A percentile compares a stretch with the other conserved stretches of the same genome.
Evolutionary conservation across 2,888 invertebrate species (phyloP).

Genomic region (Hypercompe scribonia): DNA sequence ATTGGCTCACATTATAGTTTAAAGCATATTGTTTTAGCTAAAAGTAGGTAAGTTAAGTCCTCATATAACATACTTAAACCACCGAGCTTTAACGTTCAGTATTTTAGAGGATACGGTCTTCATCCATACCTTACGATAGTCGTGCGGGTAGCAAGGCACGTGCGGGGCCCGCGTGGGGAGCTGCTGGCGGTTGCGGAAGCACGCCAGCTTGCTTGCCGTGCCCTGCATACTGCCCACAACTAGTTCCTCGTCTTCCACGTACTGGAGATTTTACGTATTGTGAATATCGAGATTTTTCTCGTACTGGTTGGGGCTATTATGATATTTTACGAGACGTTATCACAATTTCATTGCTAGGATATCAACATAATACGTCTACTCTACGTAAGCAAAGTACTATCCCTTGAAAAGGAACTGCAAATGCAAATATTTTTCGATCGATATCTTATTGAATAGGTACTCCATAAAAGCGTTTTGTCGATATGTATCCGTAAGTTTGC

Average conservation of each 20-base stretch:
- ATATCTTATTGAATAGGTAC: too few relatives aligned
- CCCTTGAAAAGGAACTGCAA: too few relatives aligned
- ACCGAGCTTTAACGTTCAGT: background rate
- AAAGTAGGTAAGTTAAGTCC: too few relatives aligned
- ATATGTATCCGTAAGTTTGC: background rate
- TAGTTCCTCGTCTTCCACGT: conserved; percentile 53
- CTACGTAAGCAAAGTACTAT: too few relatives aligned
- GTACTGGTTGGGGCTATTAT: too few relatives aligned
- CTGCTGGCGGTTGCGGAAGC: conserved; percentile 73
- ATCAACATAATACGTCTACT: too few relatives aligned
- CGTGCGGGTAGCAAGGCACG: conserved; percentile 71
- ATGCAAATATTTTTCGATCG: too few relatives aligned
- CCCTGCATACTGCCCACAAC: conserved; percentile 41
- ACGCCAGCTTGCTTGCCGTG: conserved; percentile 71
- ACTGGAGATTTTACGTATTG: conserved; percentile 33
- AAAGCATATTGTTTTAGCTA: too few relatives aligned
- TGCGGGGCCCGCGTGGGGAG: conserved; percentile 68
- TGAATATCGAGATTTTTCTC: background rate
- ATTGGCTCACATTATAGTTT: too few relatives aligned
- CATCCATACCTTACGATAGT: conserved; percentile 63
- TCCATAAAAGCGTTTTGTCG: too few relatives aligned
- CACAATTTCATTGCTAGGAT: too few relatives aligned
- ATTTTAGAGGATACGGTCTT: background rate
- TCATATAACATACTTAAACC: background rate
- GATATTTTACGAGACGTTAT: too few relatives aligned